phyloP scores from a whole-genome alignment of 2,113 vertebrate species.

The Thryonomys swinderianus region DNA sequence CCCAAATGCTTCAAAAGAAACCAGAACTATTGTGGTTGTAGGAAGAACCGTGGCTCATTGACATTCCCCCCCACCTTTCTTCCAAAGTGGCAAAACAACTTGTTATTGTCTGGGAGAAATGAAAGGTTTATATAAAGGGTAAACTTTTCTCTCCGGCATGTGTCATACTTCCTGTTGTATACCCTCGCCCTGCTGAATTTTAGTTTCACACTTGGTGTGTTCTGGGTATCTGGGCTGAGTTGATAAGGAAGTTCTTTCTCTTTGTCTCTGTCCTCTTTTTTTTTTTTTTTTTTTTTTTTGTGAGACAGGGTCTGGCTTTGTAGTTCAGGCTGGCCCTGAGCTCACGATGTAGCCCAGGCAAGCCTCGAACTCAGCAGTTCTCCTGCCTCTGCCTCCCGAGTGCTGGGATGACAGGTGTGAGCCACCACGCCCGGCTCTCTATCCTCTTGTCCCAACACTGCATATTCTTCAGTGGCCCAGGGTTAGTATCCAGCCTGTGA shows the following conservation, averaged over 20 bases:
- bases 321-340: no score
- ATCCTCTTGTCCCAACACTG: neutral
- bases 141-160: neutral
- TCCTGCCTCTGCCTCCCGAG: no score
- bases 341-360: no score
- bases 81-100: neutral
- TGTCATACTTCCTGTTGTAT: neutral
- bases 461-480: neutral
- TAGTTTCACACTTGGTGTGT: neutral
- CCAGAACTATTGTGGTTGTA: neutral
- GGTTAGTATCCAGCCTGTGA: neutral
- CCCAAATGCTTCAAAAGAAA: neutral
- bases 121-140: neutral
- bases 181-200: neutral
- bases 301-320: no score
- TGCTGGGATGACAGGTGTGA: no score
- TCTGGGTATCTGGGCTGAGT: conserved; percentile 6
- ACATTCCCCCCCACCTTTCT: neutral
- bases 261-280: neutral
- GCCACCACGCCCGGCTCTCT: no score
- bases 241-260: neutral
- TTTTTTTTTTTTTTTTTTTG: no score
- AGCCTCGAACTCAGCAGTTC: no score
- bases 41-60: neutral
- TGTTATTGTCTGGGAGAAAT: neutral